A percentile compares a stretch with the other conserved stretches of the same genome.
phyloP scores from a whole-genome alignment of 2,797 vertebrate species.

The Siniperca scherzeri region DNA sequence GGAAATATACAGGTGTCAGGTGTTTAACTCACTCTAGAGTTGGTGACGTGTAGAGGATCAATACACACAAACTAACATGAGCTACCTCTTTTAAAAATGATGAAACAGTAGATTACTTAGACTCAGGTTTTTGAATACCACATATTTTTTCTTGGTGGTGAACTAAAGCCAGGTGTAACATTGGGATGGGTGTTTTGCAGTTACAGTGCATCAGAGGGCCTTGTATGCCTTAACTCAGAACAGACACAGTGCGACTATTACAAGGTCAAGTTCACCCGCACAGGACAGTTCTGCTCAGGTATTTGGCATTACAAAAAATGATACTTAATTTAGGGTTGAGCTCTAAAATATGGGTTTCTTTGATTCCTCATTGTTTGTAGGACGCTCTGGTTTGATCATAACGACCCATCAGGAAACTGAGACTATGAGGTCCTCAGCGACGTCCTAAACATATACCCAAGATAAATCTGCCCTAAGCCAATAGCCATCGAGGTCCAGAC shows the following conservation, averaged over 20 bases:
- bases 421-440: constrained; percentile 73
- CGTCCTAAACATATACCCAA: constrained; percentile 50
- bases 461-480: constrained; percentile 64
- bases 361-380: constrained; percentile 38
- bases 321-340: neutral
- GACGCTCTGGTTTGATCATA: constrained; percentile 73
- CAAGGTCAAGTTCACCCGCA: constrained; percentile 72
- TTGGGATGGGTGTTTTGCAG: constrained; percentile 39
- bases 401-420: constrained; percentile 61
- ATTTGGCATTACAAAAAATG: neutral
- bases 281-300: constrained; percentile 71
- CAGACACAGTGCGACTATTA: constrained; percentile 59
- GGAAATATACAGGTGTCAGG: neutral
- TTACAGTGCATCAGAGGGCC: constrained; percentile 49
- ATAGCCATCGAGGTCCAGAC: constrained; percentile 72
- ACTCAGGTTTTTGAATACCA: neutral
- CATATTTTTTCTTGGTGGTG: neutral
- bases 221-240: constrained; percentile 68
- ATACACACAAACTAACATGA: neutral
- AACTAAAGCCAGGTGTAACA: neutral
- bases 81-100: neutral
- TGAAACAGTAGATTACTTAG: neutral
- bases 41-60: neutral
- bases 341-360: neutral
- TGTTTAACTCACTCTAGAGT: neutral